Percentiles rank a stretch among this genome's conserved stretches.
Evolutionary conservation across 2,113 vertebrate species (phyloP).

Genomic region (Camelus dromedarius): DNA sequence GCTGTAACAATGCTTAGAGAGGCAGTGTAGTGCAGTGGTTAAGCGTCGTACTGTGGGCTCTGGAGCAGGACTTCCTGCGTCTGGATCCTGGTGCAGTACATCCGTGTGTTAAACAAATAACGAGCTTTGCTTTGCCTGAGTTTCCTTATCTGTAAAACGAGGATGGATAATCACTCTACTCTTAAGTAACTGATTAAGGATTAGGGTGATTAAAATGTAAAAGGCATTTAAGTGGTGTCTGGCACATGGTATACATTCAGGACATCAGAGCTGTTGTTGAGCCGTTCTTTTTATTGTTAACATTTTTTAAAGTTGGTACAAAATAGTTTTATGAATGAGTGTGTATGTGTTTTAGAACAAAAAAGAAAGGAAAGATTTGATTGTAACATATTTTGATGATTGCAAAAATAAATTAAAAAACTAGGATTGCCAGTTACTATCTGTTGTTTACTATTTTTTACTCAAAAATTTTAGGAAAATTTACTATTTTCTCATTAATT

Average conservation of each 20-base stretch:
- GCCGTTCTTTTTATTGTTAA: neutral
- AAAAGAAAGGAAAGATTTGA: conserved; percentile 1
- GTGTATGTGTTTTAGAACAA: neutral
- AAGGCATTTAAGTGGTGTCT: neutral
- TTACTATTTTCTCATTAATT: neutral
- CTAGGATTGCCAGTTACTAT: neutral
- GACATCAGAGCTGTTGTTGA: neutral
- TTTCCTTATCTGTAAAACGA: conserved; percentile 6
- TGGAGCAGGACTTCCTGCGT: neutral
- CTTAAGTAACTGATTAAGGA: conserved; percentile 7
- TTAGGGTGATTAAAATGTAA: conserved; percentile 4
- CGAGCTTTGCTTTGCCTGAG: neutral
- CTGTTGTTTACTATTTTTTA: neutral
- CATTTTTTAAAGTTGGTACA: neutral
- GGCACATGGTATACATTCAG: neutral
- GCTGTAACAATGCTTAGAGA: neutral
- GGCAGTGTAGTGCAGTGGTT: neutral
- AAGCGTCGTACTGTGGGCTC: neutral
- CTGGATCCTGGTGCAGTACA: neutral
- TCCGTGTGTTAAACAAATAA: neutral
- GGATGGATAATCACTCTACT: neutral
- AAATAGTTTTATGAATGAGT: conserved; percentile 11
- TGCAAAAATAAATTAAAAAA: conserved; percentile 29
- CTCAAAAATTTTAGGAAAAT: neutral
- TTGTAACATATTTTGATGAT: neutral